phyloP scores from a whole-genome alignment of 2,113 vertebrate genomes.

The Heterochromis multidens region DNA sequence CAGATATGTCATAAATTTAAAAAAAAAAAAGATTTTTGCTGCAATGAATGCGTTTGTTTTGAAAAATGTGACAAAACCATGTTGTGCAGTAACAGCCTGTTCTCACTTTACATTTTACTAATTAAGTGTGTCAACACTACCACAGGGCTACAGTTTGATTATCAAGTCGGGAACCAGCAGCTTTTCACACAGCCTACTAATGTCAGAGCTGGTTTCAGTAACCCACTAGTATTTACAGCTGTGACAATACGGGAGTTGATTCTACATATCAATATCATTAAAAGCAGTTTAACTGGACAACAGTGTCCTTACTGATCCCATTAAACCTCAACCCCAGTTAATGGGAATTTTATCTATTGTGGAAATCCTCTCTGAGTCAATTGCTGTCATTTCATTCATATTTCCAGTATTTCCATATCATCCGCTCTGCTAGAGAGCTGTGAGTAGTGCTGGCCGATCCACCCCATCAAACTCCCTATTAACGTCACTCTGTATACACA shows the following conservation, averaged over 20 bases:
- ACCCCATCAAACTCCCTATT: conserved; percentile 17
- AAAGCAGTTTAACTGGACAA: not conserved
- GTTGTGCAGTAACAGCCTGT: not conserved
- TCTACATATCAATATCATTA: not conserved
- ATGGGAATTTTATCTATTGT: conserved; percentile 11
- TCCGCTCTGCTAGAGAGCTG: not conserved
- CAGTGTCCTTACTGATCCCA: not conserved
- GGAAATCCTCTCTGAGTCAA: conserved; percentile 7
- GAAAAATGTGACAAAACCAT: not conserved
- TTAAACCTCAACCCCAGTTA: conserved; percentile 2
- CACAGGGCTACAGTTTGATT: not conserved
- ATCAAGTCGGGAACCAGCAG: not conserved
- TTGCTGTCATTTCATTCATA: conserved; percentile 1
- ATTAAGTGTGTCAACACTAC: conserved; percentile 33
- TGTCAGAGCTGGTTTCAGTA: not conserved
- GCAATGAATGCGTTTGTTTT: not conserved
- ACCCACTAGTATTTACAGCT: not conserved
- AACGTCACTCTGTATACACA: conserved; percentile 19
- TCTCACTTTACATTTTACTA: not conserved
- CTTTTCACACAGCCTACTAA: not conserved
- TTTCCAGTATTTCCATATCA: conserved; percentile 1
- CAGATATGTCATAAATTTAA: not conserved
- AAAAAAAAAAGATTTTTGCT: too few relatives aligned
- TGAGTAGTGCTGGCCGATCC: not conserved
- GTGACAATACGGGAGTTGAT: not conserved